Evolutionary conservation across 2,113 vertebrate species (phyloP), one percentile per base, ranked within the genome.

Genomic region (Eretmochelys imbricata): DNA sequence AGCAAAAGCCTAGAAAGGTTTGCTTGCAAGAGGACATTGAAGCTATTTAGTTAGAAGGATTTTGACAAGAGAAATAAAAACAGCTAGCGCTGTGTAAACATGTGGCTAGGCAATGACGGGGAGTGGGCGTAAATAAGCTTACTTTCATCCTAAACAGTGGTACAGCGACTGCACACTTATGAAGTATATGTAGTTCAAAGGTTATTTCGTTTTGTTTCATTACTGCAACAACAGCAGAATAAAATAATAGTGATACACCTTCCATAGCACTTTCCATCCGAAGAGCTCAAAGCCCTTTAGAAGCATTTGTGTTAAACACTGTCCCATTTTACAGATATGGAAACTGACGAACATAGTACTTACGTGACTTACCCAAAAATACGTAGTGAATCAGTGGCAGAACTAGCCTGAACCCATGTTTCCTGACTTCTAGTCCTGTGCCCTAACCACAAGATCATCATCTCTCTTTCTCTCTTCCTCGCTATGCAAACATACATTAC

Each of bases 381-480:
- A 91, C 69, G 62, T 76, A 89, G 48, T 65, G 22, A 87, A 78
- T 50, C 62, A 31, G 53, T 42, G 59, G 84, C 90, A 95, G 88
- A 50, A 72, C 81, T 80, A 25, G 69, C 62, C n/a, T 57, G 55
- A 75, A 72, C 84, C 80, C 93, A 19, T 54, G 49, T 80, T 96
- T 90, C 89, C 83, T 55, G 53, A 86, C 81, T 93, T 88, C 83
- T 86, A 96, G 92, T 88, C 69, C 89, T 53, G 79, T 46, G 89
- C 87, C 86, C 90, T 93, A 95, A 92, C 90, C 90, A 97, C 89
- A 85, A 80, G 88, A 87, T 94, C n/a, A 42, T 82, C 10, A 19
- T n/a, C 31, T n/a, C 46, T n/a, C 62, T n/a, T 8, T 7, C 62
- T 69, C 16, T 93, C 4, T 20, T 3, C 19, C 57, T 75, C 85